Percentiles rank a stretch among this genome's conserved stretches.
phyloP scores from a whole-genome alignment of 2,888 invertebrate species.

The Eupithecia subfuscata region DNA sequence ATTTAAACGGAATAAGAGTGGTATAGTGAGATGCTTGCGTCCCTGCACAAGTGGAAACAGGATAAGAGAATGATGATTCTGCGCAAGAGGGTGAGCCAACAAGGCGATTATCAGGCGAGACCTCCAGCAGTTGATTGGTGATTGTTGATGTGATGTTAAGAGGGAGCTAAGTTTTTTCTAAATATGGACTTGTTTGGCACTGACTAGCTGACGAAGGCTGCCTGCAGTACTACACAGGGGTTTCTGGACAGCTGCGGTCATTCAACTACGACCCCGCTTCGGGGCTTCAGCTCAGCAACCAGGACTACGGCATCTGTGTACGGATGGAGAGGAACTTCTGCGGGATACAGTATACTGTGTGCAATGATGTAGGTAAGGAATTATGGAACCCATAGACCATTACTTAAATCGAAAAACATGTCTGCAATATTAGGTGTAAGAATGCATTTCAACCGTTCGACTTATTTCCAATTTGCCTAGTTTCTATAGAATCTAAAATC shows the following conservation, averaged over 20 bases:
- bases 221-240: constrained; percentile 91
- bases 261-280: constrained; percentile 92
- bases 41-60: no score
- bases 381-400: not conserved
- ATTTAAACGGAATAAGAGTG: no score
- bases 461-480: no score
- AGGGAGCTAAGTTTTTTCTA: not conserved
- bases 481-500: no score
- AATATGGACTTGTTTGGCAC: not conserved
- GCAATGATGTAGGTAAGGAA: constrained; percentile 85
- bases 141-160: not conserved
- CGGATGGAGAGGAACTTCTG: constrained; percentile 94
- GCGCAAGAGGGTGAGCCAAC: no score
- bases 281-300: constrained; percentile 92
- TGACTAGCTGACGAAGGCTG: constrained; percentile 88
- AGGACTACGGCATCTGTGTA: constrained; percentile 94
- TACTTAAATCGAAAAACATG: not conserved
- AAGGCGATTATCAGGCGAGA: not conserved
- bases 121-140: not conserved
- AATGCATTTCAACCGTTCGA: no score
- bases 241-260: constrained; percentile 91
- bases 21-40: no score
- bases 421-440: not conserved
- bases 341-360: constrained; percentile 92
- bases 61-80: no score